Base-by-base conservation (phyloP, 2,797 vertebrate genomes). In the Linurgus olivaceus region DNA sequence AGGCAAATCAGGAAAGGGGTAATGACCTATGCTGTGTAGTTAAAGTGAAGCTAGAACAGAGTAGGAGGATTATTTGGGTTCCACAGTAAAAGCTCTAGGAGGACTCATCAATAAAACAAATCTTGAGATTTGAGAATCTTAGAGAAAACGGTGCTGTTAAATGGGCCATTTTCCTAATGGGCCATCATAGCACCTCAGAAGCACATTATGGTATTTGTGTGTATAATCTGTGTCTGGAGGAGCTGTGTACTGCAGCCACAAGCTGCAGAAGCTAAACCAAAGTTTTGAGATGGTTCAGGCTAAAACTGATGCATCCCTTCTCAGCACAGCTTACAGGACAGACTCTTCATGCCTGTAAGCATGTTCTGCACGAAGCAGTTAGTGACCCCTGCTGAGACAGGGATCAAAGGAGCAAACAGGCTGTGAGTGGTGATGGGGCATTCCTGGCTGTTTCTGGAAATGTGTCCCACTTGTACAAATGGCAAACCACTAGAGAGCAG, bases 401-500 rank as follows among this genome's bases (percentile, higher is more conserved):
- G 26, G 38, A 25, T 51, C 16, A 55, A 38, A 77, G 23, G 19
- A 31, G 17, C 3, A 4, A 91, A 38, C 21, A 25, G 29, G 68
- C 40, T 44, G 10, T 18, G 40, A 51, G 35, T 15, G 9, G 31
- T 26, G 35, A 52, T 48, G 54, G 38, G 28, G 31, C 24, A n/a
- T 17, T 38, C 50, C 35, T 48, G 18, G 19, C 21, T 26, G 12
- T 63, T 58, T 67, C 35, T 75, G 74, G 40, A 75, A 74, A 71
- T 17, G 2, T 7, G 13, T 63, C 31, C n/a, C 35, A 13, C n/a
- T 38, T 81, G 45, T 24, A 61, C 37, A 86, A 95, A 7, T 12
- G 2, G 3, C 19, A 82, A 90, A 24, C 94, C 97, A 85, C 96
- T 86, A 97, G 98, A 96, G 96, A 91, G 95, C 95, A 97, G 96